Evolutionary conservation across 2,888 invertebrate species (phyloP), one percentile per base, ranked within the genome.

Genomic region (Drosophila multiciliata): DNA sequence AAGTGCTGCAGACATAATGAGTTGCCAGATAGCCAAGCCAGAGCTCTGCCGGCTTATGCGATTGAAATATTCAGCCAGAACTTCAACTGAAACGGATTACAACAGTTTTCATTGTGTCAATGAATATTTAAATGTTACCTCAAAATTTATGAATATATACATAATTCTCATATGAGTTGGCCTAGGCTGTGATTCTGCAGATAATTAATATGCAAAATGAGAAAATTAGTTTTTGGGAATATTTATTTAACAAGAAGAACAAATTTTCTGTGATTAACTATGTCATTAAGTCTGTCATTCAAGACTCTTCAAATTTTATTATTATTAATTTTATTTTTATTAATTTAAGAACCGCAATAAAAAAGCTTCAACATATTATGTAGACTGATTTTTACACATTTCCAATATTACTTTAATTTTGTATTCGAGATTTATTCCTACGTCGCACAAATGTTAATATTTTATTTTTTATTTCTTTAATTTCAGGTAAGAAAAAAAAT

Each of bases 1-100:
- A 85, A 83, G 70, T 86, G 53, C 71, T 65, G 69, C 62, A 57
- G 89, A 83, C 75, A 78, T 86, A 85, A 85, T 88, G 84, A 81
- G 53, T 58, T 62, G 61, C 52, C 61, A 59, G 61, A 80, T 53
- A 60, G 67, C 38, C 29, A 55, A 29, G 15, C 36, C 38, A 36
- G 59, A 35, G n/a, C 36, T 20, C 17, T 57, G 67, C n/a, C 9
- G n/a, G 40, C 26, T 57, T 57, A 26, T 42, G 54, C 48, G 32
- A 48, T 73, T 66, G 59, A 66, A 42, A 54, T 53, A 36, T 53
- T 40, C n/a, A n/a, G 38, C n/a, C 36, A 12, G 26, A 35, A 45
- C 8, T 29, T 9, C 2, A 55, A 48, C 26, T 12, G 23, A 29
- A 53, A 20, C 11, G 69, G 55, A 65, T 63, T 60, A 58, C 58